These are phyloP conservation scores for Drosophila takahashii DNA, from an alignment of 1,140 invertebrate species.

Conservation along the genomic window DNA sequence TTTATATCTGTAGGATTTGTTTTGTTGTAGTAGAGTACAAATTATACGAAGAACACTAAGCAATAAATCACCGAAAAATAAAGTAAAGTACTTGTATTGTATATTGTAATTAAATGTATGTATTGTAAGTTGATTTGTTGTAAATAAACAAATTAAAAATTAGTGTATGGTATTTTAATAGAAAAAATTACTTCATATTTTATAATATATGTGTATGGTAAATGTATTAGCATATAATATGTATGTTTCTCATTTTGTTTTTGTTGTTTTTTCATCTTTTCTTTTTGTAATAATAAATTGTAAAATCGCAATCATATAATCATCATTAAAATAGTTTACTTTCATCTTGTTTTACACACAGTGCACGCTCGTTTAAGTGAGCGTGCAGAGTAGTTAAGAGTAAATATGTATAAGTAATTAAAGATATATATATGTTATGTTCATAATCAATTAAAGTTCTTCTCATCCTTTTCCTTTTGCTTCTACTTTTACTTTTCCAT, in stretches of 20 bases:
- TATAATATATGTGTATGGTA: slow-evolving; percentile 72
- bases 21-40: slow-evolving; percentile 70
- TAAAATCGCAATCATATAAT: slow-evolving; percentile 78
- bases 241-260: slow-evolving; percentile 61
- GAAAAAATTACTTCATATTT: slow-evolving; percentile 76
- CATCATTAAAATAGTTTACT: slow-evolving; percentile 73
- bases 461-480: slow-evolving; percentile 29
- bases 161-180: slow-evolving; percentile 76
- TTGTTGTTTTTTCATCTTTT: slow-evolving; percentile 45
- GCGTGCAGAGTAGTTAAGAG: slow-evolving; percentile 67
- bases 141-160: slow-evolving; percentile 82
- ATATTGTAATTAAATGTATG: slow-evolving; percentile 59
- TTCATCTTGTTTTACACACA: slow-evolving; percentile 65
- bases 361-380: slow-evolving; percentile 44
- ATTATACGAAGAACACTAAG: slow-evolving; percentile 77
- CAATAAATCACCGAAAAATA: slow-evolving; percentile 82
- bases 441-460: slow-evolving; percentile 74
- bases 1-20: slow-evolving; percentile 75
- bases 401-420: slow-evolving; percentile 74
- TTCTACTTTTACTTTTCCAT: not conserved
- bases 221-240: slow-evolving; percentile 76
- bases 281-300: slow-evolving; percentile 74
- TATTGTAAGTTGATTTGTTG: slow-evolving; percentile 53
- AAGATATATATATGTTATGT: slow-evolving; percentile 67
- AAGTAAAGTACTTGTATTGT: slow-evolving; percentile 74